A percentile compares a stretch with the other conserved stretches of the same genome.
phyloP scores from a whole-genome alignment of 2,888 invertebrate species.

The Ophion costatus region DNA sequence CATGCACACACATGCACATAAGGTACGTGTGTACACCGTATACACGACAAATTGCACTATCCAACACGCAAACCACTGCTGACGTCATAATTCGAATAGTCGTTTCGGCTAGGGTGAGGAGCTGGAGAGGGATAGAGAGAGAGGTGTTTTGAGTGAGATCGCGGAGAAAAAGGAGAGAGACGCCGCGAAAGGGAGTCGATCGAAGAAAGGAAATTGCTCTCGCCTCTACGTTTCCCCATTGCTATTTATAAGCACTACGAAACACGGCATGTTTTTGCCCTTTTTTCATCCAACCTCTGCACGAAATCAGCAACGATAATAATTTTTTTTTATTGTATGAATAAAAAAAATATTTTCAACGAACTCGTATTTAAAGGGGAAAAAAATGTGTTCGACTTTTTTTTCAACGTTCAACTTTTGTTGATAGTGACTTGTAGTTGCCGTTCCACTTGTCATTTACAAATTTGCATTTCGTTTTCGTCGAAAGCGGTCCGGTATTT shows the following conservation, averaged over 20 bases:
- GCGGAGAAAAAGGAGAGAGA: conserved; percentile 25
- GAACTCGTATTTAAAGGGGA: too few species aligned
- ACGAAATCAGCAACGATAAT: conserved; percentile 12
- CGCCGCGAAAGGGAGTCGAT: conserved; percentile 47
- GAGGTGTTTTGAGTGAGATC: conserved; percentile 4
- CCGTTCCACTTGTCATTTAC: not conserved
- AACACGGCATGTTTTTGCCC: conserved; percentile 34
- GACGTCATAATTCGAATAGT: conserved; percentile 67
- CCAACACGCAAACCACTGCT: conserved; percentile 48
- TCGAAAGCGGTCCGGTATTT: not conserved
- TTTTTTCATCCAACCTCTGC: conserved; percentile 11
- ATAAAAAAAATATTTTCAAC: too few species aligned
- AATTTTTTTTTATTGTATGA: not conserved
- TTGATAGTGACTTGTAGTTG: not conserved
- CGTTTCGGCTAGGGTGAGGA: conserved; percentile 48
- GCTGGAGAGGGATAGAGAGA: conserved; percentile 11
- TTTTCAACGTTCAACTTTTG: not conserved
- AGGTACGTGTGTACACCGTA: not conserved
- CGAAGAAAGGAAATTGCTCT: conserved; percentile 66
- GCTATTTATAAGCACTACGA: conserved; percentile 59
- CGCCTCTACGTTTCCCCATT: conserved; percentile 53
- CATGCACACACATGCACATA: not conserved
- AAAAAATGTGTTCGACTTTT: not conserved
- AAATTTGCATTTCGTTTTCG: not conserved
- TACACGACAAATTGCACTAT: conserved; percentile 55